A percentile compares a stretch with the other conserved stretches of the same genome.
These are phyloP conservation scores for Echeneis naucrates DNA, from an alignment of 2,797 vertebrate species.

Conservation along the genomic window DNA sequence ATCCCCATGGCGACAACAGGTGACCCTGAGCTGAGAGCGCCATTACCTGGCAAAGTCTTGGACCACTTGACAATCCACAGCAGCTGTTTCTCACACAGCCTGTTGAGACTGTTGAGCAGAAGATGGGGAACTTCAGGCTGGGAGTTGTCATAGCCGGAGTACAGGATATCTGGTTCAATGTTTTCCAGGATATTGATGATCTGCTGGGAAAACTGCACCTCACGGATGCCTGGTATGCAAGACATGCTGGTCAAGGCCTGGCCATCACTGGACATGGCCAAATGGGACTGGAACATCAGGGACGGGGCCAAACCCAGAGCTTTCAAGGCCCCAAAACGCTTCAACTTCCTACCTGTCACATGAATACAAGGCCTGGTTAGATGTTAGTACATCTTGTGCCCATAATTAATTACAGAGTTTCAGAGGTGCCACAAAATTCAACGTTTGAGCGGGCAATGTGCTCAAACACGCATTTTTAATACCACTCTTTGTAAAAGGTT, in stretches of 20 bases:
- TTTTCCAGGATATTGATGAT: slow-evolving; percentile 91
- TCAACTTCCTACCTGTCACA: slow-evolving; percentile 93
- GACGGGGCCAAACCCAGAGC: slow-evolving; percentile 86
- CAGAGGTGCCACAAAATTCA: not conserved
- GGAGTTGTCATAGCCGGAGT: slow-evolving; percentile 90
- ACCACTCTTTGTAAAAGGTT: not conserved
- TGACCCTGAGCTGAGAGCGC: slow-evolving; percentile 48
- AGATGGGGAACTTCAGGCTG: slow-evolving; percentile 89
- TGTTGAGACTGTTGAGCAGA: slow-evolving; percentile 94
- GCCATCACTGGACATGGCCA: slow-evolving; percentile 71
- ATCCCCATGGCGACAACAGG: slow-evolving; percentile 52
- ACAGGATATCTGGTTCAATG: slow-evolving; percentile 94
- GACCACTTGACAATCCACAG: slow-evolving; percentile 98
- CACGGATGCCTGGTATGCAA: slow-evolving; percentile 86
- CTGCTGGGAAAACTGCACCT: slow-evolving; percentile 89
- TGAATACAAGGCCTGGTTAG: slow-evolving; percentile 42
- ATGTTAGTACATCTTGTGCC: slow-evolving; percentile 10
- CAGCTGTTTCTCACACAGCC: slow-evolving; percentile 95
- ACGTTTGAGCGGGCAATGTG: not conserved
- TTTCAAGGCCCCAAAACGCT: slow-evolving; percentile 93
- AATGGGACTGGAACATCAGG: slow-evolving; percentile 81
- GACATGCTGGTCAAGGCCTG: slow-evolving; percentile 85
- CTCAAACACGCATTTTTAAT: not conserved
- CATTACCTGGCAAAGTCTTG: slow-evolving; percentile 96
- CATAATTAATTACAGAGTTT: not conserved